These are phyloP conservation scores for Ondatra zibethicus DNA, from an alignment of 2,113 vertebrate species.

Conservation along the genomic window DNA sequence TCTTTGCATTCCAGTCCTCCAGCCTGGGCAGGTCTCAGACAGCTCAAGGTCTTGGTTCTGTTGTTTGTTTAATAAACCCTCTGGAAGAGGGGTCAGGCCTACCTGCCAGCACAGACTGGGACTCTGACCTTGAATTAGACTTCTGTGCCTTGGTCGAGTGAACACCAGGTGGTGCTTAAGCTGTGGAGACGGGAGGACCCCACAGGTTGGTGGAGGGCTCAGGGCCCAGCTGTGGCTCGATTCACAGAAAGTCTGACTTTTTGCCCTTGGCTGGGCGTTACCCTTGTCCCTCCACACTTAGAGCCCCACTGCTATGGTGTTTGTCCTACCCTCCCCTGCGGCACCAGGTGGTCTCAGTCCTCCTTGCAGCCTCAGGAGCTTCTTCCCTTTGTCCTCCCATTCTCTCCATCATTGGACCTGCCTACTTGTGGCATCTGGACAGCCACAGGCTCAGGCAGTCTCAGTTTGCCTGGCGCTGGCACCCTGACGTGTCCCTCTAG, in stretches of 20 bases:
- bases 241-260: background rate
- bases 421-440: background rate
- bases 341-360: too few species aligned
- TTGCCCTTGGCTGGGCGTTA: background rate
- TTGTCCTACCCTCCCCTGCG: background rate
- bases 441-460: background rate
- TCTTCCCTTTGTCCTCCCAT: background rate
- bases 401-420: background rate
- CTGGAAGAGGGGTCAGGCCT: background rate
- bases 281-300: background rate
- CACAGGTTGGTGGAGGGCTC: background rate
- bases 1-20: background rate
- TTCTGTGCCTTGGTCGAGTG: background rate
- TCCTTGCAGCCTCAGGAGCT: background rate
- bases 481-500: too few species aligned
- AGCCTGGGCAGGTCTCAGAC: background rate
- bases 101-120: background rate
- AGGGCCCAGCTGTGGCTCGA: background rate
- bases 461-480: background rate
- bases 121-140: conserved; percentile 47
- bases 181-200: background rate
- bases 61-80: fast-evolving
- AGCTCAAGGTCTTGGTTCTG: background rate
- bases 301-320: background rate
- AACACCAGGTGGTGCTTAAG: background rate